Conservation (phyloP, 2,888 invertebrate species). For the Phaonia tiefii region DNA sequence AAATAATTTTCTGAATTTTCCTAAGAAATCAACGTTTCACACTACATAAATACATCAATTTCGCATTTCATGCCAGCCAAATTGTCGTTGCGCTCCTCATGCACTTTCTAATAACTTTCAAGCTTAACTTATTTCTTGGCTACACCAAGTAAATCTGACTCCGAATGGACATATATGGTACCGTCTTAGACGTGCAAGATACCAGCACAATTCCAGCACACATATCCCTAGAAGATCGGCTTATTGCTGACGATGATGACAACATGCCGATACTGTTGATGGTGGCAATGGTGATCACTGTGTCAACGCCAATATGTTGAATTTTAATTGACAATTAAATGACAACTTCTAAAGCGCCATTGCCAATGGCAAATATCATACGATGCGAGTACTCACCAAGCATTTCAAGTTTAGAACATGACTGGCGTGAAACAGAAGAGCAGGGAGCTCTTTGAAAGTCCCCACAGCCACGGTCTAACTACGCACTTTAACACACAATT, state of each 20-base stretch:
- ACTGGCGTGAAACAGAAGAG: slow-evolving; percentile 41
- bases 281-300: slow-evolving; percentile 48
- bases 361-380: slow-evolving; percentile 29
- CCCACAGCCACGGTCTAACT: slow-evolving; percentile 16
- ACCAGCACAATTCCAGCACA: slow-evolving; percentile 9
- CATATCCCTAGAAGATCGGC: neutral
- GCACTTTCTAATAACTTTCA: slow-evolving; percentile 25
- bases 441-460: slow-evolving; percentile 39
- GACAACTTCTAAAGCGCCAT: slow-evolving; percentile 63
- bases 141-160: slow-evolving; percentile 23
- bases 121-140: slow-evolving; percentile 11
- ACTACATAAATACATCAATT: too few relatives aligned
- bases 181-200: slow-evolving; percentile 7
- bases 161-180: slow-evolving; percentile 16
- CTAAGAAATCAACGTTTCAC: too few relatives aligned
- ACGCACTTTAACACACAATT: slow-evolving; percentile 53
- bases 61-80: neutral
- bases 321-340: slow-evolving; percentile 66
- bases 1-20: too few relatives aligned
- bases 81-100: neutral
- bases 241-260: slow-evolving; percentile 32
- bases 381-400: slow-evolving; percentile 36
- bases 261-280: too few relatives aligned
- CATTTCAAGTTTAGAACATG: slow-evolving; percentile 24
- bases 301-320: slow-evolving; percentile 62